Base-by-base conservation (phyloP, 2,113 vertebrate genomes). In the Telmatochromis sp. region DNA sequence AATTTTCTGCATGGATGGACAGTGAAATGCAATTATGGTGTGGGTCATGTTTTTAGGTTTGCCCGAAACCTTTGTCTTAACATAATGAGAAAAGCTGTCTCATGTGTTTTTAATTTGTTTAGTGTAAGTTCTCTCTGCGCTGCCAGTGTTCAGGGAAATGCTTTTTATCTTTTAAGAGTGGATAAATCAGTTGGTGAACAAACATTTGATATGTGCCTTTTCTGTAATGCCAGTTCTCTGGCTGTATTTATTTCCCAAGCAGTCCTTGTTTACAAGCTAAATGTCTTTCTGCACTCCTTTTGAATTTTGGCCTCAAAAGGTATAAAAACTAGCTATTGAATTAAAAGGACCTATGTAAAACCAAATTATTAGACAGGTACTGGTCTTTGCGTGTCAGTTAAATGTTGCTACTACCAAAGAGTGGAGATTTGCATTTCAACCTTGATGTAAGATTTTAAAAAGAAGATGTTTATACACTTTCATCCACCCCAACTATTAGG, bases 1-100 rank as follows among this genome's bases (percentile, higher is more conserved):
- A 96, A 96, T 95, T 95, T 96, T 95, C 89, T 92, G 95, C 96
- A 94, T 93, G 91, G 92, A 88, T 96, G 91, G 88, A 78, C 84
- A 84, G 85, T 79, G 93, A 94, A 94, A 93, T 90, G 94, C 95
- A 95, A 96, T 95, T 96, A 95, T 89, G 65, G 83, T 87, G 85
- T 55, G 17, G 88, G 92, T 82, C 84, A 68, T 92, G 84, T 92
- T 93, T 88, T 89, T 85, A 91, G 89, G 92, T 80, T 68, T 86
- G 82, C 82, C 85, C 83, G 88, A 92, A 90, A 91, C 90, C 68
- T 90, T 93, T 95, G 93, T 93, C 40, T 89, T 92, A 88, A 88
- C 93, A 91, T 91, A 93, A 92, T 85, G 89, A 93, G 89, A 88
- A 87, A 88, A 81, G 88, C 68, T 81, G 84, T 89, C 86, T 57